Conservation (phyloP, 2,888 invertebrate genomes). For the Drosophila fungiperda region DNA sequence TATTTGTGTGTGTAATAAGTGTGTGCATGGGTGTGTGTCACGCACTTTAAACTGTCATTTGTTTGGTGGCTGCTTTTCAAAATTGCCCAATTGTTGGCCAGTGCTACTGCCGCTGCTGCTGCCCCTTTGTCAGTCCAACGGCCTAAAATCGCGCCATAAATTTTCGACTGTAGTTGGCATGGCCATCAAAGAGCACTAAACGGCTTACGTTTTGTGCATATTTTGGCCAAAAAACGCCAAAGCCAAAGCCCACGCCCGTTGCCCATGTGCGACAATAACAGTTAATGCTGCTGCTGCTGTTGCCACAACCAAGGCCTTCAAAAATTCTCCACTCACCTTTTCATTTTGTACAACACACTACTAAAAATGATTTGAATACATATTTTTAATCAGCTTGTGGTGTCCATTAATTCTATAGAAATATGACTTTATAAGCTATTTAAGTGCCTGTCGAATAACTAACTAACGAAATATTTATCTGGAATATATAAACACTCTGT, state of each 20-base stretch:
- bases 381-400: background rate
- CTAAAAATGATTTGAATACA: background rate
- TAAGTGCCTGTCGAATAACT: background rate
- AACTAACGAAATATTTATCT: background rate
- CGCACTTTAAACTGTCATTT: constrained; percentile 78
- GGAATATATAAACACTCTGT: background rate
- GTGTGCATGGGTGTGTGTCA: constrained; percentile 22
- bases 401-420: background rate
- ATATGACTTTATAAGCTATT: background rate
- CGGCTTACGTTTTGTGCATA: constrained; percentile 69
- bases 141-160: constrained; percentile 69
- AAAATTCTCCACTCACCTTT: constrained; percentile 23
- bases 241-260: constrained; percentile 15
- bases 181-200: constrained; percentile 75
- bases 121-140: constrained; percentile 13
- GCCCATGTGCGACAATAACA: constrained; percentile 57
- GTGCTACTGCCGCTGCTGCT: constrained; percentile 4
- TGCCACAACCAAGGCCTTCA: constrained; percentile 53
- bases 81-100: constrained; percentile 71
- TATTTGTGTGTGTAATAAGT: constrained; percentile 1
- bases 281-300: constrained; percentile 61
- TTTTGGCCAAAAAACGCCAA: constrained; percentile 36
- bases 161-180: constrained; percentile 55
- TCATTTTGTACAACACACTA: constrained; percentile 30
- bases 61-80: constrained; percentile 58